A percentile compares a stretch with the other conserved stretches of the same genome.
phyloP scores from a whole-genome alignment of 2,113 vertebrate genomes.

The Ciconia stormi region DNA sequence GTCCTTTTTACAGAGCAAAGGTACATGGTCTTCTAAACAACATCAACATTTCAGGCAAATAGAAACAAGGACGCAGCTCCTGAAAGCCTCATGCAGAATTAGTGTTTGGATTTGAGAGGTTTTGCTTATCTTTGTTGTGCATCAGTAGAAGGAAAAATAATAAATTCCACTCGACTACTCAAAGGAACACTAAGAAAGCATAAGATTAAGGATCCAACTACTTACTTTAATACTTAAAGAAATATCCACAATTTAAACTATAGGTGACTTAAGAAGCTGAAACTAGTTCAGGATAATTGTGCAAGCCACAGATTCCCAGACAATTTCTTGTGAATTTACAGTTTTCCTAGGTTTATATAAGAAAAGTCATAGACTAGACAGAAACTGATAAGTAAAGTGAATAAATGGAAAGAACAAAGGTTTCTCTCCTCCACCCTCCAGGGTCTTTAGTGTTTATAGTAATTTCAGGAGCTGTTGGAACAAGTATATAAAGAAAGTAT shows the following conservation, averaged over 20 bases:
- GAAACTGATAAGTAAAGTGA: neutral
- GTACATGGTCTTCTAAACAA: neutral
- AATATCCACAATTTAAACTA: neutral
- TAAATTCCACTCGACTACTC: neutral
- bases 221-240: neutral
- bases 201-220: neutral
- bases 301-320: neutral
- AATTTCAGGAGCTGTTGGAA: neutral
- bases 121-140: neutral
- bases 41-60: neutral
- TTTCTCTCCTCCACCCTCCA: neutral
- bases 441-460: neutral
- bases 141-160: neutral
- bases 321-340: neutral
- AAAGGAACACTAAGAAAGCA: neutral
- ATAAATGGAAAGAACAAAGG: neutral
- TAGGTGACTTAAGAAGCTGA: neutral
- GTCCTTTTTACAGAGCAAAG: neutral
- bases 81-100: neutral
- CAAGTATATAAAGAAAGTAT: neutral
- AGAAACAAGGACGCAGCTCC: conserved; percentile 2
- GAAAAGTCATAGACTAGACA: neutral
- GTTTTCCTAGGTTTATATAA: neutral
- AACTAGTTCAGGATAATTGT: neutral
- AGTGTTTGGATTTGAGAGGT: neutral